Base-by-base conservation (phyloP, 2,113 vertebrate species). In the Tonatia bakeri region DNA sequence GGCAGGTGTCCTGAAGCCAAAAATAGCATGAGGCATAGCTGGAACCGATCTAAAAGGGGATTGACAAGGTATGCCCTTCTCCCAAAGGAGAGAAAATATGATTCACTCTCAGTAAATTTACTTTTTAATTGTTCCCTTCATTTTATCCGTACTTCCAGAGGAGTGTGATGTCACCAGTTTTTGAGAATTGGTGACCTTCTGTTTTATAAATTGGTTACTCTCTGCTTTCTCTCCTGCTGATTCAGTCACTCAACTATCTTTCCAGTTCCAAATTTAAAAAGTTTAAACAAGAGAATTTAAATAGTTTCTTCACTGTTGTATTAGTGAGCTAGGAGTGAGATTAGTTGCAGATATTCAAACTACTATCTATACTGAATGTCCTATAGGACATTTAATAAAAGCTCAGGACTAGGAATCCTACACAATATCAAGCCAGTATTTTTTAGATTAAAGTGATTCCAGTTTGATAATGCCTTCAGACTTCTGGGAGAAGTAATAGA, bases 241-340 rank as follows among this genome's bases (percentile, higher is more conserved):
- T 38, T 77, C 52, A 84, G 19, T 72, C n/a, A 52, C 64, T 90
- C 67, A 45, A 73, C 77, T 38, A 16, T 88, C 84, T 94, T 73
- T n/a, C 16, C 50, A 91, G 40, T 85, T 94, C 47, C 45, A 91
- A 47, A 50, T 50, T 86, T 91, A 83, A 93, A 47, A 19, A 45
- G 14, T 76, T 86, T 94, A 91, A 93, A 50, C 19, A 87, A 76
- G 76, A 86, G 20, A 72, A 83, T 22, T 82, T 91, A 76, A 75
- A 45, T 20, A 40, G 59, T 69, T 6, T 50, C 16, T 65, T 90
- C 67, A 81, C 22, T 81, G 6, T 87, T 90, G 33, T 82, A 5
- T 91, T 91, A 87, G 67, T 87, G 90, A 93, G 50, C 4, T 95
- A 59, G 92, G 47, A 85, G 26, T 89, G 72, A 92, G 43, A 76